Base-by-base conservation (phyloP, 2,797 vertebrate species). In the Danio kyathit region DNA sequence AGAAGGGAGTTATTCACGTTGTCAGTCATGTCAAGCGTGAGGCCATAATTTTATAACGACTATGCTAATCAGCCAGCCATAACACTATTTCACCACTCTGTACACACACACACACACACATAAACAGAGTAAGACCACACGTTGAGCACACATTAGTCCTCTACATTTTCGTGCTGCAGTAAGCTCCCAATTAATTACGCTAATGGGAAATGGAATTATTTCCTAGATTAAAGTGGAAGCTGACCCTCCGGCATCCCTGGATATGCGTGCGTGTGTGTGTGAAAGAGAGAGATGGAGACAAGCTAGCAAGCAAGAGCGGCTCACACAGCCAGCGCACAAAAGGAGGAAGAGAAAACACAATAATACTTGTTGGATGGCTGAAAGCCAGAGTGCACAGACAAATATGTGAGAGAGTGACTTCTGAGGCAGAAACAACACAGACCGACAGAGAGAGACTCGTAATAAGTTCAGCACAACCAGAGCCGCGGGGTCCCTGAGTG, bases 121-220 rank as follows among this genome's bases (percentile, higher is more conserved):
- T 57, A 78, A 46, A 64, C 46, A 76, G 49, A 60, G 63, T 9
- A 64, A 70, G 74, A 79, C 56, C 66, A 69, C 56, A 82, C 67
- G 59, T 70, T 56, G 44, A 78, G 59, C 19, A 66, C 76, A 72
- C 74, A 72, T 73, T 77, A 56, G 66, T 75, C 64, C 82, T 79
- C 52, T 19, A 49, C 64, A 75, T 76, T 75, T 76, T 74, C 70
- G 29, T 76, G 64, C 44, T 81, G 83, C 72, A 82, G 76, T 76
- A 67, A 44, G 75, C 74, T 57, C 82, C 86, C 84, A 88, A 92
- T 92, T 94, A 94, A 94, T 94, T 94, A 93, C 89, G 87, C 90
- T 92, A 93, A 94, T 94, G 90, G 91, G 86, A 91, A 87, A 92
- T 86, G 82, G 88, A 91, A 88, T 91, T 91, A 90, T 91, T 91